Base-by-base conservation (phyloP, 2,888 invertebrate genomes). In the Theodoxus fluviatilis region DNA sequence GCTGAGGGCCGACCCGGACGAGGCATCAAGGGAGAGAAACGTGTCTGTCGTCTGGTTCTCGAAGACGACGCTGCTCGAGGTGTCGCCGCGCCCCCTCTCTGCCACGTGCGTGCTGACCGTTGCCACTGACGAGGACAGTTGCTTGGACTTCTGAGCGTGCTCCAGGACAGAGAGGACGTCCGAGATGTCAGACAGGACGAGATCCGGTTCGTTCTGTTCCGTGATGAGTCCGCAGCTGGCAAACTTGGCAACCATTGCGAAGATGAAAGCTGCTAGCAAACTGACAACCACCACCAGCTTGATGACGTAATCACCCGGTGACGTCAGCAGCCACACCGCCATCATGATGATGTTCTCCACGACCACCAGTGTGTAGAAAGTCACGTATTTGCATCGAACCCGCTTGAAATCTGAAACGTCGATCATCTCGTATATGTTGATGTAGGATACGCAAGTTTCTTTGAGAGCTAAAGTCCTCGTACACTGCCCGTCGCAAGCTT, bases 281-380 rank as follows among this genome's bases (percentile, higher is more conserved):
- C 75, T 64, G 15, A 81, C 74, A n/a, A 79, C 76, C 1, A 76
- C 73, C 25, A 76, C 63, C n/a, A 83, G 70, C 57, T 80, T 78
- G 63, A 75, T 72, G 25, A 75, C 67, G 47, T 80, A 79, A 33
- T 73, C 74, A 57, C 66, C 52, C 9, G 74, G 61, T 0, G 80
- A 75, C 6, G 71, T 74, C 25, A 83, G 67, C 73, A 81, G 74
- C 83, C 83, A 83, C 4, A 77, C 72, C n/a, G 79, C 79, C 33
- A 76, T 75, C 76, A 83, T 78, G 22, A 78, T 69, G 12, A 81
- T 73, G 71, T 82, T 81, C 69, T 83, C 80, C 12, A 80, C 73
- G 22, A 83, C 67, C 55, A 81, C 71, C 3, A 74, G 68, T 3
- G 80, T 73, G 63, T 82, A 82, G 57, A 75, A 81, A 4, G 78